Conservation (phyloP, 2,113 vertebrate genomes). For the Indri indri region DNA sequence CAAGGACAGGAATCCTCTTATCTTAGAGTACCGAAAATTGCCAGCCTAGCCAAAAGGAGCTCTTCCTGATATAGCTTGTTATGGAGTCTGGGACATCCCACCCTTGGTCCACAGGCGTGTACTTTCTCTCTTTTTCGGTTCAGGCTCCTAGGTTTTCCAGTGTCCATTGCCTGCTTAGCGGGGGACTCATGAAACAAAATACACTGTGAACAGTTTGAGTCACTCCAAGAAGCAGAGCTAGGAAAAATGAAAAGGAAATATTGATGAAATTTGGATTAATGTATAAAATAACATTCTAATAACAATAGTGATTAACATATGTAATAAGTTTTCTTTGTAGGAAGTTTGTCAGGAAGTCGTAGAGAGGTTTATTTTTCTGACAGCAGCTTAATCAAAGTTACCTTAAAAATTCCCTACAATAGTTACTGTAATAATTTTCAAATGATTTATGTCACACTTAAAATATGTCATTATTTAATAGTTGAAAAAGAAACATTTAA, state of each 20-base stretch:
- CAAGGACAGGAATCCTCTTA: background rate
- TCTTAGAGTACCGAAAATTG: background rate
- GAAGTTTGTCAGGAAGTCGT: background rate
- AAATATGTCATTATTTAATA: background rate
- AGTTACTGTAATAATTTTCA: background rate
- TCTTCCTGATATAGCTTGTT: background rate
- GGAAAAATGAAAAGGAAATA: background rate
- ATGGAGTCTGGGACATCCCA: accelerated
- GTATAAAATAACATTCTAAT: background rate
- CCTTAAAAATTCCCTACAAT: background rate
- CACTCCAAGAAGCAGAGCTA: background rate
- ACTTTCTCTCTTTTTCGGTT: background rate
- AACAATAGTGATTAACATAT: background rate
- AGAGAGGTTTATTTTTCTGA: background rate
- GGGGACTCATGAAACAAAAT: background rate
- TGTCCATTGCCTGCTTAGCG: background rate
- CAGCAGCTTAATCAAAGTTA: background rate
- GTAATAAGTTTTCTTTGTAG: background rate
- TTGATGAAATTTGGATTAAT: background rate
- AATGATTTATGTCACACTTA: background rate
- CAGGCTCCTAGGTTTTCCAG: background rate
- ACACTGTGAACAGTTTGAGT: background rate
- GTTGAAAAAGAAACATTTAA: background rate
- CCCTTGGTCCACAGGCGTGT: background rate
- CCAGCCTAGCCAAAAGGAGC: background rate